Conservation (phyloP, 2,113 vertebrate genomes). For the Bostrychus sinensis region DNA sequence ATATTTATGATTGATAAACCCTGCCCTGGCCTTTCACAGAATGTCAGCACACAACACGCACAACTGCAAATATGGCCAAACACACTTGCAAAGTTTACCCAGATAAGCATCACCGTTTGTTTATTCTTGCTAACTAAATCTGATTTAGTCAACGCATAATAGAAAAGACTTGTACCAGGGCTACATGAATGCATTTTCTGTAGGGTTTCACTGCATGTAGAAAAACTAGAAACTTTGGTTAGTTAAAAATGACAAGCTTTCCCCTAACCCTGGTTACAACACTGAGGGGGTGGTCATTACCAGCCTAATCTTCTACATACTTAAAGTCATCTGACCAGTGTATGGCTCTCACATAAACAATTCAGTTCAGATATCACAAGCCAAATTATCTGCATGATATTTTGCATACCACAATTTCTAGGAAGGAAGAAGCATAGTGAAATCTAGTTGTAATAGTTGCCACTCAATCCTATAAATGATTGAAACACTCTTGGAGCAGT, state of each 20-base stretch:
- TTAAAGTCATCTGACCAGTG: constrained; percentile 79
- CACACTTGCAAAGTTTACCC: not conserved
- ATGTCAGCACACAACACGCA: constrained; percentile 42
- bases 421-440: too few species aligned
- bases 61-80: constrained; percentile 18
- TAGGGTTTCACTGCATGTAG: too few species aligned
- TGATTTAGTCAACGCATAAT: not conserved
- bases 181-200: too few species aligned
- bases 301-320: constrained; percentile 74
- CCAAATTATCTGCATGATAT: constrained; percentile 49
- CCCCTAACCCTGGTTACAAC: not conserved
- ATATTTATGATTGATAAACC: constrained; percentile 80
- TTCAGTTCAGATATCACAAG: too few species aligned
- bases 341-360: constrained; percentile 70
- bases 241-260: too few species aligned
- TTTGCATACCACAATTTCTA: too few species aligned
- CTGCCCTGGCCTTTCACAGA: constrained; percentile 60
- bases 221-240: too few species aligned
- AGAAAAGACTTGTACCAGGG: not conserved
- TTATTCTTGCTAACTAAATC: constrained; percentile 14
- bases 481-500: too few species aligned
- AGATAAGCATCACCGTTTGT: constrained; percentile 25
- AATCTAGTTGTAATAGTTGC: too few species aligned
- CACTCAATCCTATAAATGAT: too few species aligned
- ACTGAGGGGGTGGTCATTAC: constrained; percentile 36